Conservation (phyloP, 2,888 invertebrate genomes). For the Eilema caniola region DNA sequence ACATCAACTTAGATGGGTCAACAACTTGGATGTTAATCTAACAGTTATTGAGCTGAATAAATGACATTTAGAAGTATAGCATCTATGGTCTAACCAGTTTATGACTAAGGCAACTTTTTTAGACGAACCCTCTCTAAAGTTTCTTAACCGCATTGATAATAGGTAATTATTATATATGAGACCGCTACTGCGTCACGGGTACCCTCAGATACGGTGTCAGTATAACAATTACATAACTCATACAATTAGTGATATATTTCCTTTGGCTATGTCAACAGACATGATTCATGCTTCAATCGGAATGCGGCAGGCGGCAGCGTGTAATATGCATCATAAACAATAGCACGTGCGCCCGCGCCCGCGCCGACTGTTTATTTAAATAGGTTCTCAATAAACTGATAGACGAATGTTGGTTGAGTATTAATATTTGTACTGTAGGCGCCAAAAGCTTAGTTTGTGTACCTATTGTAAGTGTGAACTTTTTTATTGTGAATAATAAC, state of each 20-base stretch:
- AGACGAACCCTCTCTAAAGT: not conserved
- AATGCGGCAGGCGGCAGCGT: slow-evolving; percentile 44
- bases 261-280: slow-evolving; percentile 25
- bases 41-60: no score
- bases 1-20: no score
- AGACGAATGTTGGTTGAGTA: slow-evolving; percentile 43
- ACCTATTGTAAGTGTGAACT: no score
- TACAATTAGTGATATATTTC: slow-evolving; percentile 17
- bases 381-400: slow-evolving; percentile 48
- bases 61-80: no score
- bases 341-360: slow-evolving; percentile 41
- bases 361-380: slow-evolving; percentile 24
- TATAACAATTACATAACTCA: slow-evolving; percentile 14
- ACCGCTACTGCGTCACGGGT: not conserved
- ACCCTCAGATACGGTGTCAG: not conserved
- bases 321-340: slow-evolving; percentile 50
- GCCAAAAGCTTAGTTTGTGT: not conserved
- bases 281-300: slow-evolving; percentile 49
- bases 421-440: slow-evolving; percentile 21
- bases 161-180: no score
- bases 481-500: no score
- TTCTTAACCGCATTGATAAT: not conserved
- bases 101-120: not conserved
- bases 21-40: no score
- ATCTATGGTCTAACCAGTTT: no score